Evolutionary conservation across 2,113 vertebrate species (phyloP).

Genomic region (Chlamydotis undulata): DNA sequence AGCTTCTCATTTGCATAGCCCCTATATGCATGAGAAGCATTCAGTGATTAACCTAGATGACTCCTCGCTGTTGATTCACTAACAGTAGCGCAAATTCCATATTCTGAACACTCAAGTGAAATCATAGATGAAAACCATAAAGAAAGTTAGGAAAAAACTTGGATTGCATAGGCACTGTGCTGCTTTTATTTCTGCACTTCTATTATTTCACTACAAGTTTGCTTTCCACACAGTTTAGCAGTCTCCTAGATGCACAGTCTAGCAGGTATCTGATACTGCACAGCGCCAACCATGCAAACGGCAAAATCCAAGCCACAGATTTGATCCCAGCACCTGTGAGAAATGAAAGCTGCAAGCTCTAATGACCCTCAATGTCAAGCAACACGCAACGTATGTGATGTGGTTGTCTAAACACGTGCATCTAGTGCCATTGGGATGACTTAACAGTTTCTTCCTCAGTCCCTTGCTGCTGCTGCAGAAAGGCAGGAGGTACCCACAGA

Average conservation of each 20-base stretch:
- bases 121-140: neutral
- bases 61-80: neutral
- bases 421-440: neutral
- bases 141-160: neutral
- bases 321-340: neutral
- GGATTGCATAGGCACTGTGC: neutral
- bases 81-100: neutral
- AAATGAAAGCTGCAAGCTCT: neutral
- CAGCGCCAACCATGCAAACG: neutral
- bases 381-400: fast-evolving
- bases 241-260: neutral
- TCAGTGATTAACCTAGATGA: neutral
- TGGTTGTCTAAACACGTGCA: neutral
- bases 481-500: neutral
- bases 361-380: neutral
- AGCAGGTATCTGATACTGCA: neutral
- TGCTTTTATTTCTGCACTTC: neutral
- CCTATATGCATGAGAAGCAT: neutral
- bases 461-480: neutral
- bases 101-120: neutral
- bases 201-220: neutral
- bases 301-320: neutral
- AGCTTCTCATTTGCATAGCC: neutral
- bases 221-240: neutral
- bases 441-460: neutral